phyloP scores from a whole-genome alignment of 1,140 invertebrate genomes.

The Metaphire vulgaris region DNA sequence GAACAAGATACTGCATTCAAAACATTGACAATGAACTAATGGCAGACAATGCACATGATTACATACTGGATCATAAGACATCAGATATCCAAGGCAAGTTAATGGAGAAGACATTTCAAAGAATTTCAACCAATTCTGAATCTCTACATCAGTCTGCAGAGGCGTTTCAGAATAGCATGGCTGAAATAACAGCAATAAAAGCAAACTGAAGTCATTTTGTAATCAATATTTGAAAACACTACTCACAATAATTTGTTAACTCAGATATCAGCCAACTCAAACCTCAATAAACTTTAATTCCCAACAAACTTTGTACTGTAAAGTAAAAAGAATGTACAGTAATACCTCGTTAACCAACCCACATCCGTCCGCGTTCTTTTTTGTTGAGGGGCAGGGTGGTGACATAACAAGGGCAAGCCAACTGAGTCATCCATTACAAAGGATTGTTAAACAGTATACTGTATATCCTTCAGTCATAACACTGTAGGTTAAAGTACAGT shows the following conservation, averaged over 20 bases:
- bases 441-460: no score
- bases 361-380: no score
- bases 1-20: background rate
- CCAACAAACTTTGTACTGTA: background rate
- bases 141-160: constrained; percentile 63
- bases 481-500: no score
- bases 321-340: background rate
- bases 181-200: constrained; percentile 47
- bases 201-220: background rate
- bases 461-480: no score
- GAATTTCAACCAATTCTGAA: constrained; percentile 85
- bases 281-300: background rate
- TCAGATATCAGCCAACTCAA: background rate
- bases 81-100: constrained; percentile 75
- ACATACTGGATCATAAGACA: constrained; percentile 75
- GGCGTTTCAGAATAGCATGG: constrained; percentile 75
- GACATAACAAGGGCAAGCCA: no score
- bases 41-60: background rate
- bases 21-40: background rate
- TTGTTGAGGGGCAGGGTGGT: no score
- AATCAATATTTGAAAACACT: background rate
- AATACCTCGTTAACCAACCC: background rate
- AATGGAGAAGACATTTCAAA: constrained; percentile 81
- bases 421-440: no score
- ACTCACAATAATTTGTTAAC: background rate